A percentile compares a stretch with the other conserved stretches of the same genome.
phyloP scores from a whole-genome alignment of 2,113 vertebrate species.

The Apus apus region DNA sequence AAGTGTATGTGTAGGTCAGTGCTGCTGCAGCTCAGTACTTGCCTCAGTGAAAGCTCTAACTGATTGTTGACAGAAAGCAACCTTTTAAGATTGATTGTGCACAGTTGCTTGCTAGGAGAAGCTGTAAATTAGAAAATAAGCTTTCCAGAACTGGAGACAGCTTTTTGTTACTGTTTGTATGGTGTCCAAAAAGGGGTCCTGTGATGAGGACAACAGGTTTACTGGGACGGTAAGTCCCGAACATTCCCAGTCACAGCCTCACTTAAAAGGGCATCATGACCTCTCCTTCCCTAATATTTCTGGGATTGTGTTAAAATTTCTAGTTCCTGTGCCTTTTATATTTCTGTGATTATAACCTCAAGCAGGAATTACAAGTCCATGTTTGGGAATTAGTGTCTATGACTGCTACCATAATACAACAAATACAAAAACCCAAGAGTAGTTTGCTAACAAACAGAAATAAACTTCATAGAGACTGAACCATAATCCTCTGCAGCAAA shows the following conservation, averaged over 20 bases:
- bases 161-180: not conserved
- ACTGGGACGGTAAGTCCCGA: not conserved
- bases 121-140: constrained; percentile 10
- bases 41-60: not conserved
- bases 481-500: not conserved
- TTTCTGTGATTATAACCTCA: not conserved
- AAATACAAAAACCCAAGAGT: not conserved
- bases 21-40: not conserved
- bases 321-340: not conserved
- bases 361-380: not conserved
- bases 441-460: constrained; percentile 28
- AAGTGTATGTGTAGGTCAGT: not conserved
- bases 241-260: constrained; percentile 13
- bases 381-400: not conserved
- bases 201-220: constrained; percentile 34
- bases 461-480: not conserved
- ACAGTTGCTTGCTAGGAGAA: constrained; percentile 5
- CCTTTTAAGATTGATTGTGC: not conserved
- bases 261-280: not conserved
- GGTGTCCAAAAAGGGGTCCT: not conserved
- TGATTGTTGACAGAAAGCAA: not conserved
- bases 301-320: constrained; percentile 1
- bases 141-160: not conserved
- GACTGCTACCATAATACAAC: not conserved
- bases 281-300: not conserved